Evolutionary conservation across 2,113 vertebrate genomes (phyloP).

Genomic region (Stomatorhinus ivindoensis): DNA sequence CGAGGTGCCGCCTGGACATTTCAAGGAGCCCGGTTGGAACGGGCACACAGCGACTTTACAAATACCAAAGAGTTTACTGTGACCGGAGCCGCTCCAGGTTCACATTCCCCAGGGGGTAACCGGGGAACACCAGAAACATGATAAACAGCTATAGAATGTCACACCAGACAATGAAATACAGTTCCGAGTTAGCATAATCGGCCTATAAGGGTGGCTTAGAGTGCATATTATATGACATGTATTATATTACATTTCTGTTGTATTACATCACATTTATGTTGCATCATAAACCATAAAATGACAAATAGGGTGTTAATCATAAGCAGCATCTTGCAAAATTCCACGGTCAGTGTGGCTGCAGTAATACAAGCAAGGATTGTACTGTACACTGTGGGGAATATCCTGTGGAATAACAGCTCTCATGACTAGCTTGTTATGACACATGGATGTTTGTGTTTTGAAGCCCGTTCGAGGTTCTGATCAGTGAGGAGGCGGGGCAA

Average conservation of each 20-base stretch:
- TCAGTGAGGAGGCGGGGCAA: constrained; percentile 70
- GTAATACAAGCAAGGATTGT: not conserved
- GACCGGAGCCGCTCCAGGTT: not conserved
- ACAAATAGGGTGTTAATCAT: not conserved
- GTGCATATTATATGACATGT: not conserved
- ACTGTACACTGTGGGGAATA: not conserved
- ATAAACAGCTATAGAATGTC: not conserved
- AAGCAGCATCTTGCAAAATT: not conserved
- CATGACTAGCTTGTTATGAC: not conserved
- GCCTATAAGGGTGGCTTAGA: not conserved
- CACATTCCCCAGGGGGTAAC: constrained; percentile 5
- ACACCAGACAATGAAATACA: not conserved
- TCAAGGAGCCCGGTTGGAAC: not conserved
- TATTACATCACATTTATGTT: not conserved
- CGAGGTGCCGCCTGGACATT: not conserved
- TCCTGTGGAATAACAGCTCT: not conserved
- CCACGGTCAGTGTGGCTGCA: not conserved
- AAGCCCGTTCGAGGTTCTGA: constrained; percentile 81
- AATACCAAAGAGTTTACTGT: not conserved
- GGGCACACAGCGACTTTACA: not conserved
- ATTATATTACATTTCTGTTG: not conserved
- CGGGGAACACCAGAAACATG: not conserved
- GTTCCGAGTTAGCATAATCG: not conserved
- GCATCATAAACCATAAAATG: not conserved
- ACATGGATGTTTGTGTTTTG: constrained; percentile 8